These are phyloP conservation scores for Eilema griseolum DNA, from an alignment of 2,888 invertebrate genomes.

Conservation along the genomic window DNA sequence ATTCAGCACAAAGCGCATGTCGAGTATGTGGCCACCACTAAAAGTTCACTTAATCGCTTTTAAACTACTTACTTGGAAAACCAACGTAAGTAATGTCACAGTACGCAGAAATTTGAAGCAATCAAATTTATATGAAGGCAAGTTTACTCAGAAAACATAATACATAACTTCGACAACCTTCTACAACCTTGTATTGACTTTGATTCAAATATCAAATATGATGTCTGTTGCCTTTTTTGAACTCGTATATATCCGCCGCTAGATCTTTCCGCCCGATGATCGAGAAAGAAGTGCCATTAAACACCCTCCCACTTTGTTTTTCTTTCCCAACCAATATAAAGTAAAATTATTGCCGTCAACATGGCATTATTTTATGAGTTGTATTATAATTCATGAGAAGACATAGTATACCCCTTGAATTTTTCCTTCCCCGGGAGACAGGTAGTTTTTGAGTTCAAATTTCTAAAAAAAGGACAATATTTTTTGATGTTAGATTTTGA, in stretches of 20 bases:
- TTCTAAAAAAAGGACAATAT: too few species aligned
- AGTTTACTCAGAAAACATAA: conserved; percentile 14
- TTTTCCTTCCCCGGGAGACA: neutral
- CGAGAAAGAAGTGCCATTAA: too few species aligned
- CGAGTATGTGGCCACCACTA: conserved; percentile 14
- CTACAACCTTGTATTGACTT: conserved; percentile 6
- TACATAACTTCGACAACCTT: too few species aligned
- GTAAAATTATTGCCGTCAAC: neutral
- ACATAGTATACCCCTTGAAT: neutral
- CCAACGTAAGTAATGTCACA: conserved; percentile 36
- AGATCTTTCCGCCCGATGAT: neutral
- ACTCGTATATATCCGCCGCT: rapidly evolving
- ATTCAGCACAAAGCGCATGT: conserved; percentile 26
- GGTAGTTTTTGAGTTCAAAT: neutral
- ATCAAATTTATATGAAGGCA: conserved; percentile 25
- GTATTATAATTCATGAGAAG: neutral
- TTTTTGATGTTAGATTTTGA: neutral
- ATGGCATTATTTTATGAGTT: neutral
- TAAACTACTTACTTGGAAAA: conserved; percentile 41
- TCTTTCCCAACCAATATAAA: neutral
- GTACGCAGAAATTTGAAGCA: conserved; percentile 32
- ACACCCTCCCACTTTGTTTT: neutral
- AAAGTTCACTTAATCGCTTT: conserved; percentile 46
- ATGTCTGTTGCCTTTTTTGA: neutral
- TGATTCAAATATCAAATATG: conserved; percentile 18